Percentiles rank a stretch among this genome's conserved stretches.
phyloP scores from a whole-genome alignment of 2,888 invertebrate genomes.

The Sipha maydis region DNA sequence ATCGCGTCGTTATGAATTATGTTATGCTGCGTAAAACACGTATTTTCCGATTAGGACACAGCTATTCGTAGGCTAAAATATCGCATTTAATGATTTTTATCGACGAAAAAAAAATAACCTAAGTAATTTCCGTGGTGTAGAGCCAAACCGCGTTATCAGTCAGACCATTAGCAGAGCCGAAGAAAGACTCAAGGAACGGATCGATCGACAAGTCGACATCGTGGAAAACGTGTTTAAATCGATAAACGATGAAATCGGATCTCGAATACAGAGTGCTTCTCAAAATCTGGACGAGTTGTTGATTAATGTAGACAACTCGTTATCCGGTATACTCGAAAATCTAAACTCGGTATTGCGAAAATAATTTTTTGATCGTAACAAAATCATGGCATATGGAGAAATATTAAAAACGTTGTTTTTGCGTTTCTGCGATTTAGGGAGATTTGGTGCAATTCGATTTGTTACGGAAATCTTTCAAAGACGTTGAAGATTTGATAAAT shows the following conservation, averaged over 20 bases:
- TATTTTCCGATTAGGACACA: neutral
- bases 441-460: neutral
- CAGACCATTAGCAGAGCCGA: neutral
- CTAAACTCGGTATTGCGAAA: neutral
- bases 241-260: slow-evolving; percentile 16
- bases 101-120: neutral
- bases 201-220: neutral
- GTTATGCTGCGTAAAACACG: neutral
- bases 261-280: neutral
- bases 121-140: neutral
- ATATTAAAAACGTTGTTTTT: neutral
- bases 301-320: neutral
- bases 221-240: slow-evolving; percentile 10
- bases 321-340: neutral
- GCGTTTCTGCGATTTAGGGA: neutral
- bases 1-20: neutral
- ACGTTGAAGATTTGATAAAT: neutral
- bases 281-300: neutral
- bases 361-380: neutral
- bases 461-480: neutral
- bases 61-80: neutral
- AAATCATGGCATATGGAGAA: neutral
- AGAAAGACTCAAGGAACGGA: neutral
- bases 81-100: too few species aligned
- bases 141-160: neutral